Evolutionary conservation across 1,140 invertebrate species (phyloP).

Genomic region (Pemphigus obesinymphae): DNA sequence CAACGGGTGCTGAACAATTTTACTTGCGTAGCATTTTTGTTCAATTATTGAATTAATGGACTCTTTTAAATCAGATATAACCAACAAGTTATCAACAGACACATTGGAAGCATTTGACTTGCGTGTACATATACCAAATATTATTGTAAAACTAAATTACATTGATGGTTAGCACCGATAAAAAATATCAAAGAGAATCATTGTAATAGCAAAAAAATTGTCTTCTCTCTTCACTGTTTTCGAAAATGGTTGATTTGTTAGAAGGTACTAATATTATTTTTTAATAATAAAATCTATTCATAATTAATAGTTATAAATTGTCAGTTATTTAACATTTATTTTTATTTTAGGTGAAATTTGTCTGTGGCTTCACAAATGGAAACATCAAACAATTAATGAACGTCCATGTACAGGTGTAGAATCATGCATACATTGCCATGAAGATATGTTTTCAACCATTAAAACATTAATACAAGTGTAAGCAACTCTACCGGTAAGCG

Average conservation of each 20-base stretch:
- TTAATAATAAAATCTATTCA: neutral
- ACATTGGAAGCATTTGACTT: neutral
- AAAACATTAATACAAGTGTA: constrained; percentile 82
- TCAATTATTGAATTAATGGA: neutral
- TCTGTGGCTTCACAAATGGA: neutral
- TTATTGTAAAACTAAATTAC: neutral
- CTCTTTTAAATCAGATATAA: neutral
- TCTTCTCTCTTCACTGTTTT: neutral
- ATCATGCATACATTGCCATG: no score
- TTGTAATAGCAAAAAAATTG: neutral
- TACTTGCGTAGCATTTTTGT: neutral
- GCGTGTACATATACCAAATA: neutral
- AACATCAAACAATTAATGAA: neutral
- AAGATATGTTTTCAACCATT: no score
- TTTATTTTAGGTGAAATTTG: neutral
- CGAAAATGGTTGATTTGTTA: neutral
- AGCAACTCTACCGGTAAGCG: neutral
- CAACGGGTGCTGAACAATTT: neutral
- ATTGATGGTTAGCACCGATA: neutral
- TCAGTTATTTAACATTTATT: neutral
- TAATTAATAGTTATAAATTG: neutral
- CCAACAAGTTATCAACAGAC: neutral
- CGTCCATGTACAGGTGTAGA: neutral
- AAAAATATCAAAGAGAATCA: neutral
- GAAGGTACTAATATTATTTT: neutral